Evolutionary conservation across 1,140 invertebrate species (phyloP).

Genomic region (Magallana ariakensis): DNA sequence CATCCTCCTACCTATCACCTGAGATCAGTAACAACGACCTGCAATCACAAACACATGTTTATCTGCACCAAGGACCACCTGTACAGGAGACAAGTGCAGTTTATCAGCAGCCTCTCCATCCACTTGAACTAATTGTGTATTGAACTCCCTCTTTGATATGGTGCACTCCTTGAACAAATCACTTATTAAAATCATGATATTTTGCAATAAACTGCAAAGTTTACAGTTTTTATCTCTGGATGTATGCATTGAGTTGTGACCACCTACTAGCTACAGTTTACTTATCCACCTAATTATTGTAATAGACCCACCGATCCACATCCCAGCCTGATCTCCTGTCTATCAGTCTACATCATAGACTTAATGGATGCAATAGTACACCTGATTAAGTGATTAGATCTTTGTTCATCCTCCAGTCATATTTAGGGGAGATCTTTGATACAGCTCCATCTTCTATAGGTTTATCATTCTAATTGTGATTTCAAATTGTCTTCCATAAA

Average conservation of each 20-base stretch:
- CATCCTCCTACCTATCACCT: no score
- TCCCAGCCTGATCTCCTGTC: not conserved
- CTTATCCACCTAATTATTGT: not conserved
- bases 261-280: not conserved
- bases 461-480: no score
- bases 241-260: not conserved
- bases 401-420: not conserved
- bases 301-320: not conserved
- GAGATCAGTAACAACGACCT: no score
- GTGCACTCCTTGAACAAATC: not conserved
- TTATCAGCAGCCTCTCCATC: not conserved
- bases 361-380: not conserved
- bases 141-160: not conserved
- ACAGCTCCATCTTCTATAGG: no score
- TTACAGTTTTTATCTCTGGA: not conserved
- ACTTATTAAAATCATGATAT: conserved; percentile 7
- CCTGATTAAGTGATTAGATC: not conserved
- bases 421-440: no score
- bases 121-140: not conserved
- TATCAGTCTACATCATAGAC: not conserved
- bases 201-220: not conserved
- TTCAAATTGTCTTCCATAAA: no score
- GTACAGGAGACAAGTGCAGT: not conserved
- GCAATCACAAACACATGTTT: not conserved
- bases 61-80: not conserved